Evolutionary conservation across 30 jellyfish, hydroid and myxozoan genomes (phyloP), one percentile per base, ranked within the genome.

Genomic region (Hydra vulgaris): DNA sequence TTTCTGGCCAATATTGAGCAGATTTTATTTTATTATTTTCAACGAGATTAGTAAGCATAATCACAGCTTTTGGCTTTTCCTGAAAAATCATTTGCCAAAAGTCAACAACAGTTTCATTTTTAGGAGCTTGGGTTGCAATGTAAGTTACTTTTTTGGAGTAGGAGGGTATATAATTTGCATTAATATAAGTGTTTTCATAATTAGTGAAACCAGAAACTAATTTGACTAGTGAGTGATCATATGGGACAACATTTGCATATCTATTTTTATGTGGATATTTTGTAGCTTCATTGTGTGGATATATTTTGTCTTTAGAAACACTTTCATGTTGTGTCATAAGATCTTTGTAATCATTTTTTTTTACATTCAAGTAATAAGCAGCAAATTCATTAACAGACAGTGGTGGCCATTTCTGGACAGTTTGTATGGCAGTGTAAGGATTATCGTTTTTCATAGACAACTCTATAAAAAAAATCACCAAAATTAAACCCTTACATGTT

Each of bases 1-100:
- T 27, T 66, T 91, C 96, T 52, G 98, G 98, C 96, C 96, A 87
- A 66, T 91, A 91, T 72, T 86, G 81, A 85, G 83, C 96, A 54
- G 96, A 91, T 52, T 91, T 91, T 26, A 83, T 18, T 0, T 78
- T 78, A 7, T 81, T 81, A 54, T 78, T 61, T 24, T 78, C 85
- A 0, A 16, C 0, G 0, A 53, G 25, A 0, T 78, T 78, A 8
- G 85, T 78, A 23, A 78, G 77, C 85, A 78, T 78, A 7, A 78
- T 25, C 52, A 78, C 25, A 53, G 85, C 77, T 18, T 53, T 27
- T 0, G 85, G 76, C 25, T 78, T 78, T 27, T 78, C 77, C 52
- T 69, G 25, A 78, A 53, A 69, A 53, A 78, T 69, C 85, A 78
- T 27, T 24, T 81, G 26, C 85, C 85, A 78, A 18, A 78, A 78